Evolutionary conservation across 1,140 invertebrate genomes (phyloP).

Genomic region (Leptopilina clavipes): DNA sequence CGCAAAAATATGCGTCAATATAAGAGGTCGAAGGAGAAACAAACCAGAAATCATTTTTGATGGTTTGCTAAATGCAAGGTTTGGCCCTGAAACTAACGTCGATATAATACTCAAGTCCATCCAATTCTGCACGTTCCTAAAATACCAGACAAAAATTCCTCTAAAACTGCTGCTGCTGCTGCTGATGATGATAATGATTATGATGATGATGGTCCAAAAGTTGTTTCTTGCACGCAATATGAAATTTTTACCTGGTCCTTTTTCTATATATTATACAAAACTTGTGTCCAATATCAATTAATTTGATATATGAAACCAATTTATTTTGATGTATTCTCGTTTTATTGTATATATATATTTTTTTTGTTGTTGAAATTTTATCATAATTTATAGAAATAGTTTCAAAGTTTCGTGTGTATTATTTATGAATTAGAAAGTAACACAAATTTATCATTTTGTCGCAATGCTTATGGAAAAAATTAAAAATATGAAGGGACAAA

Average conservation of each 20-base stretch:
- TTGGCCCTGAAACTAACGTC: conserved; percentile 37
- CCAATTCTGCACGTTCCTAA: conserved; percentile 51
- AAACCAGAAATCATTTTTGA: conserved; percentile 37
- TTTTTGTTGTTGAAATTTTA: background rate
- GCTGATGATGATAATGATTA: no score
- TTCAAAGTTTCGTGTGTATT: no score
- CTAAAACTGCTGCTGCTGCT: no score
- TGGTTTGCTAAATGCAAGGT: conserved; percentile 30
- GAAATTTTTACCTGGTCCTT: no score
- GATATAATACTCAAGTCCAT: conserved; percentile 39
- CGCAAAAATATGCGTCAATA: conserved; percentile 54
- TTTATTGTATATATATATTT: background rate
- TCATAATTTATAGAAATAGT: no score
- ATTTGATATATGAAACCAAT: background rate
- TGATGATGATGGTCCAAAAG: no score
- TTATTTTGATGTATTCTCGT: background rate
- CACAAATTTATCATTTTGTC: no score
- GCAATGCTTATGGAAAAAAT: no score
- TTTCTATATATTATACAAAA: conserved; percentile 44
- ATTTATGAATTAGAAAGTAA: no score
- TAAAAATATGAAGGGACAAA: no score
- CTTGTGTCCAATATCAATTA: conserved; percentile 48
- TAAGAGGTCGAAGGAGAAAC: no score
- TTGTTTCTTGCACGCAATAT: conserved; percentile 55
- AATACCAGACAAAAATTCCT: conserved; percentile 59